Percentiles rank a stretch among this genome's conserved stretches.
These are phyloP conservation scores for Cyanoramphus novaezelandiae DNA, from an alignment of 2,113 vertebrate genomes.

Conservation along the genomic window DNA sequence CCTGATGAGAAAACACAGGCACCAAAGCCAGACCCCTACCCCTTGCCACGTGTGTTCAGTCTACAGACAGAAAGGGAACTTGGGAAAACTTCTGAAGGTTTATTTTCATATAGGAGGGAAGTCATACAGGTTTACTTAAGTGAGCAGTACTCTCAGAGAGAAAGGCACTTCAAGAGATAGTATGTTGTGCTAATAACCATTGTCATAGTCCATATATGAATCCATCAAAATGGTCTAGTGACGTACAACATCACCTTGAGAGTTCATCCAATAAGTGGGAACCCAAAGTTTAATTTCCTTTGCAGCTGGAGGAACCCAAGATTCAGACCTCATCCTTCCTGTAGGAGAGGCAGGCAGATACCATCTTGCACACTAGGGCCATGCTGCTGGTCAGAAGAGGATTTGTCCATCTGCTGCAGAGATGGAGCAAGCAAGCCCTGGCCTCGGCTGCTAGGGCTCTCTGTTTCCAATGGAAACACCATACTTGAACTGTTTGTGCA, in stretches of 20 bases:
- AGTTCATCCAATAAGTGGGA: not conserved
- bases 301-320: not conserved
- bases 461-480: not conserved
- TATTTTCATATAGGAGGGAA: not conserved
- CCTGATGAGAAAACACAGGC: not conserved
- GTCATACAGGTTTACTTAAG: not conserved
- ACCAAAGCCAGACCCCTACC: not conserved
- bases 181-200: not conserved
- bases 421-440: accelerated
- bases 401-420: not conserved
- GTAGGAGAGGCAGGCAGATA: not conserved
- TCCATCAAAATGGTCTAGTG: not conserved
- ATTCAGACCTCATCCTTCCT: not conserved
- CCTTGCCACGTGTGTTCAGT: not conserved
- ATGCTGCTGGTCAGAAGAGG: not conserved
- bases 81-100: not conserved
- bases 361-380: not conserved
- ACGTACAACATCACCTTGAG: not conserved
- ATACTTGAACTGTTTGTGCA: not conserved
- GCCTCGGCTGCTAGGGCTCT: not conserved
- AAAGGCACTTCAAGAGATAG: not conserved
- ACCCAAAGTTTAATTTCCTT: not conserved
- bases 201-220: not conserved
- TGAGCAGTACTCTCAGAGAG: not conserved
- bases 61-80: not conserved